Conservation (phyloP, 92 coral and sea anemone genomes). For the Epizoanthus stellaris region DNA sequence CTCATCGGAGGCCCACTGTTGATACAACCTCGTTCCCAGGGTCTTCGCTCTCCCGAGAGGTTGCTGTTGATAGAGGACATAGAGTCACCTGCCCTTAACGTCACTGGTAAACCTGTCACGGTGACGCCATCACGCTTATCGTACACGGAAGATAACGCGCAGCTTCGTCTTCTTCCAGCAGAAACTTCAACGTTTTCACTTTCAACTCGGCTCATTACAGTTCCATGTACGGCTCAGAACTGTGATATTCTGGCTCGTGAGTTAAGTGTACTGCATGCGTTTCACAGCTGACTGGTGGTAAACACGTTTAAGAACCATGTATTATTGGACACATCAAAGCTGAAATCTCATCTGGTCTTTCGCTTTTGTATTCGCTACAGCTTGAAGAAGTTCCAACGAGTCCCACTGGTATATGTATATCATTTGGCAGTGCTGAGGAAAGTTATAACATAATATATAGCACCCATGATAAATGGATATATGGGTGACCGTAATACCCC, state of each 20-base stretch:
- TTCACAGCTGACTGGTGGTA: no score
- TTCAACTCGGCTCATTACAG: no score
- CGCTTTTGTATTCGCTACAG: not conserved
- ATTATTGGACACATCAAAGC: not conserved
- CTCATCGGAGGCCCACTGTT: no score
- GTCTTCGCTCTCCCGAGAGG: no score
- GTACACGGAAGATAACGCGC: not conserved
- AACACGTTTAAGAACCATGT: not conserved
- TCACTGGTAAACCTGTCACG: conserved; percentile 7
- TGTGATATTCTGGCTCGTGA: no score
- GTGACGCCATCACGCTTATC: not conserved
- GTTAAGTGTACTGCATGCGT: no score
- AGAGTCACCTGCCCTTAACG: conserved; percentile 20
- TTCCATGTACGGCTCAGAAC: no score
- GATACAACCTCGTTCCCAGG: no score
- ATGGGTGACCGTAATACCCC: not conserved
- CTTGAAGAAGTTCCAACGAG: not conserved
- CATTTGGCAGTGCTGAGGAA: not conserved
- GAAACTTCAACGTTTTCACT: no score
- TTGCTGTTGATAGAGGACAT: no score
- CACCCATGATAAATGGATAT: not conserved
- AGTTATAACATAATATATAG: not conserved
- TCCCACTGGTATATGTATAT: not conserved
- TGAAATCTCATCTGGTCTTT: not conserved
- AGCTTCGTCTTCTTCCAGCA: not conserved